A percentile compares a stretch with the other conserved stretches of the same genome.
Evolutionary conservation across 2,888 invertebrate genomes (phyloP).

Genomic region (Athrips mouffetella): DNA sequence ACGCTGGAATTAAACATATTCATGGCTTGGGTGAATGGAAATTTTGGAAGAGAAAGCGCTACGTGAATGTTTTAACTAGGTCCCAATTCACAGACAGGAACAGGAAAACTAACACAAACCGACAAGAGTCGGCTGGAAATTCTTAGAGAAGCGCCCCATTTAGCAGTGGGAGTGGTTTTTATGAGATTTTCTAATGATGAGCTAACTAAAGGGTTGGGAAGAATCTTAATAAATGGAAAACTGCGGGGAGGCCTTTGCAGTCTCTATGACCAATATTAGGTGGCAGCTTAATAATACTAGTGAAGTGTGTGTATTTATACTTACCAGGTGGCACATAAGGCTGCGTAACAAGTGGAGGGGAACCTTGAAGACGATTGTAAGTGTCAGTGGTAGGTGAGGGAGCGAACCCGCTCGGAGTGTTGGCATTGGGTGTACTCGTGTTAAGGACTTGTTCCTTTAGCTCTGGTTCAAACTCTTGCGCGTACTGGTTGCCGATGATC

Average conservation of each 20-base stretch:
- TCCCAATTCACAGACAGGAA: too few species aligned
- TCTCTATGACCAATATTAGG: too few species aligned
- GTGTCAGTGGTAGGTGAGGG: constrained; percentile 49
- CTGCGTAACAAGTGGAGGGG: constrained; percentile 57
- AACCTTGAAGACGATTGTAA: constrained; percentile 57
- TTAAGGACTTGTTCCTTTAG: constrained; percentile 45
- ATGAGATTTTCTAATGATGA: too few species aligned
- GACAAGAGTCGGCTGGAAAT: too few species aligned
- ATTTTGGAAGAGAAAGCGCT: neutral
- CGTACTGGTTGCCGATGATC: constrained; percentile 72
- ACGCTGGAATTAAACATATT: constrained; percentile 57
- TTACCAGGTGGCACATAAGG: constrained; percentile 67
- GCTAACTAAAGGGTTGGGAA: too few species aligned
- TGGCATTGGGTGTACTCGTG: constrained; percentile 28
- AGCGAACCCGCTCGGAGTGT: constrained; percentile 33
- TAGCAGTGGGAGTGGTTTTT: too few species aligned
- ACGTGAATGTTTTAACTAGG: too few species aligned
- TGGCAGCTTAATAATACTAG: too few species aligned
- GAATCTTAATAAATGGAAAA: neutral
- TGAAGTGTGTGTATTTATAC: too few species aligned
- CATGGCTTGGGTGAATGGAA: neutral
- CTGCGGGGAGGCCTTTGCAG: too few species aligned
- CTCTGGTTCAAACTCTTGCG: constrained; percentile 68
- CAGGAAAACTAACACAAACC: too few species aligned
- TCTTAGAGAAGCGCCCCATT: too few species aligned